A percentile compares a stretch with the other conserved stretches of the same genome.
Conservation (phyloP, 2,797 vertebrate genomes). For the Aselliscus stoliczkanus region DNA sequence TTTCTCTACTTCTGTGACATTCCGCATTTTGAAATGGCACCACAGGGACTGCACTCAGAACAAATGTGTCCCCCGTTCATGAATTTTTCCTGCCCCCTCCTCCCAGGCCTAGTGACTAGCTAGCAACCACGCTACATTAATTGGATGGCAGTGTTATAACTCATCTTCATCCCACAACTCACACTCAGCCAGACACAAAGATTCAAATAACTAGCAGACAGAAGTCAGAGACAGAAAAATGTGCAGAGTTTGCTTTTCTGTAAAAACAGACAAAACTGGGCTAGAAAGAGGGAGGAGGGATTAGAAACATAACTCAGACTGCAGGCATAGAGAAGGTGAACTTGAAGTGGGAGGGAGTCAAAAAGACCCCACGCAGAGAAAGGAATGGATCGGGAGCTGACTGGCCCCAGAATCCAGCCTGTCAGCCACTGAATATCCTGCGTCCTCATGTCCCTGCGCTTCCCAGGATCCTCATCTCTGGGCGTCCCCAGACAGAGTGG, state of each 20-base stretch:
- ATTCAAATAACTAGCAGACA: background rate
- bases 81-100: background rate
- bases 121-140: background rate
- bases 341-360: background rate
- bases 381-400: background rate
- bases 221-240: background rate
- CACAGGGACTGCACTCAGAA: background rate
- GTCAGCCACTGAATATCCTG: background rate
- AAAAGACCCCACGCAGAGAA: background rate
- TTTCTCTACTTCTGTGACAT: background rate
- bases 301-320: background rate
- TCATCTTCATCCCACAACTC: background rate
- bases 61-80: background rate
- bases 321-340: background rate
- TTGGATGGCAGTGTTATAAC: background rate
- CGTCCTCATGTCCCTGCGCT: background rate
- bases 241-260: background rate
- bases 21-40: background rate
- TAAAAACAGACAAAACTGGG: background rate
- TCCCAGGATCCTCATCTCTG: background rate
- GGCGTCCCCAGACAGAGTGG: background rate
- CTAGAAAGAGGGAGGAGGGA: background rate
- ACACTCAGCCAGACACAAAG: background rate
- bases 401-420: background rate
- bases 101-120: background rate